Base-by-base conservation (phyloP, 1,140 invertebrate species). In the Euura saliciscinereae region DNA sequence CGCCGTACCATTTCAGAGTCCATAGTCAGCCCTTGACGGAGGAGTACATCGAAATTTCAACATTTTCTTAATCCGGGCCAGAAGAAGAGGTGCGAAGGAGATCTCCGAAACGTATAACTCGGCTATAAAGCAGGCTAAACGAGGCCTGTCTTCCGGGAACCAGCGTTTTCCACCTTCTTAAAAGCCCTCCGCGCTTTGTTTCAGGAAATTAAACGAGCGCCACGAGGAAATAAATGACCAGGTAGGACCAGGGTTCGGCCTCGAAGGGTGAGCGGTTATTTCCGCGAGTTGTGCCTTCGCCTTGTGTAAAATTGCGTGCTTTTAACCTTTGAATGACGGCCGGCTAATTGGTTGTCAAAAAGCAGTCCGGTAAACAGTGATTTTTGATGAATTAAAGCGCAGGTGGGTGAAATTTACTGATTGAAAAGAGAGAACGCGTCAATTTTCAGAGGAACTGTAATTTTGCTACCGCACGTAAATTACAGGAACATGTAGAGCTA, bases 161-260 rank as follows among this genome's bases (percentile, higher is more conserved):
- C 10, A 59, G 13, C 8, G 51, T n/a, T 59, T 8, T 59, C 51
- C 13, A n/a, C 51, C 51, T n/a, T 8, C 8, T n/a, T n/a, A n/a
- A 8, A 8, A 8, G 51, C 51, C 51, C 8, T 8, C 51, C 51
- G 51, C 10, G 51, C 51, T 59, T 59, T 59, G 51, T 59, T 59
- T 59, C 51, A 59, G 51, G 51, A 59, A 59, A 59, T 59, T 59
- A 59, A 59, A 59, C 51, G 51, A 59, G 51, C 51, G 51, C 28
- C 10, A 59, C 3, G 51, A n/a, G 51, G 51, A 59, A 59, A 59
- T 59, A 59, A 59, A 59, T 59, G 51, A 59, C 51, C 51, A 59
- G 51, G 51, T 59, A 59, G 51, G 51, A 59, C 51, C 8, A 8
- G 51, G 28, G 28, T 28, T 28, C 28, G 28, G 28, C 28, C 28